Evolutionary conservation across 2,113 vertebrate genomes (phyloP).

Genomic region (Mungos mungo): DNA sequence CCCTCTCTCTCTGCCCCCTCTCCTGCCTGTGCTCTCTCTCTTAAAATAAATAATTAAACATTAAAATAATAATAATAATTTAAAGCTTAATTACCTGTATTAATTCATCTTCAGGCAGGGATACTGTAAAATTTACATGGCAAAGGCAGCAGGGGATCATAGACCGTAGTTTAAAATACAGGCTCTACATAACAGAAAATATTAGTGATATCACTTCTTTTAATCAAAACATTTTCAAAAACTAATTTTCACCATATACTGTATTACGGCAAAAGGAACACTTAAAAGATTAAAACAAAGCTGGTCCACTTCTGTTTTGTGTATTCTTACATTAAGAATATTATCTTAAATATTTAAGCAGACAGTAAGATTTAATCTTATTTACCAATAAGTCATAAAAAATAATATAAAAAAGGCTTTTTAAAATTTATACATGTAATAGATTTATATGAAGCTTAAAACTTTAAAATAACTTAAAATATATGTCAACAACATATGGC

Average conservation of each 20-base stretch:
- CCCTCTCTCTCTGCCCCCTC: too few species aligned
- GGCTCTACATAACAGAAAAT: constrained; percentile 88
- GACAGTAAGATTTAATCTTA: not conserved
- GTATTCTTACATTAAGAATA: not conserved
- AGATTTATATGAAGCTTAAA: constrained; percentile 18
- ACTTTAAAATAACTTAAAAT: not conserved
- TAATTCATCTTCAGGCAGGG: constrained; percentile 97
- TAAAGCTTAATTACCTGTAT: constrained; percentile 89
- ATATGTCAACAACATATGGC: not conserved
- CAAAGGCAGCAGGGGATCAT: constrained; percentile 98
- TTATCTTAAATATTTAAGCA: not conserved
- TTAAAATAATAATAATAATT: not conserved
- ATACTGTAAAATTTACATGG: constrained; percentile 97
- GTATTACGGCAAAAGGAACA: not conserved
- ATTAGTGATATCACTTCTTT: not conserved
- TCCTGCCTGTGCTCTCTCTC: too few species aligned
- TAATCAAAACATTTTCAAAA: not conserved
- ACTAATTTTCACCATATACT: not conserved
- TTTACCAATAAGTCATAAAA: not conserved
- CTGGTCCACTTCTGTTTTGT: not conserved
- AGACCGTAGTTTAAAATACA: constrained; percentile 98
- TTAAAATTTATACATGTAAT: not conserved
- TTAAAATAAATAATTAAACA: too few species aligned
- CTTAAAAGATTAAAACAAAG: not conserved
- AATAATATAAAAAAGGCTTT: not conserved